These are phyloP conservation scores for Tachina fera DNA, from an alignment of 2,888 invertebrate species.

Conservation along the genomic window DNA sequence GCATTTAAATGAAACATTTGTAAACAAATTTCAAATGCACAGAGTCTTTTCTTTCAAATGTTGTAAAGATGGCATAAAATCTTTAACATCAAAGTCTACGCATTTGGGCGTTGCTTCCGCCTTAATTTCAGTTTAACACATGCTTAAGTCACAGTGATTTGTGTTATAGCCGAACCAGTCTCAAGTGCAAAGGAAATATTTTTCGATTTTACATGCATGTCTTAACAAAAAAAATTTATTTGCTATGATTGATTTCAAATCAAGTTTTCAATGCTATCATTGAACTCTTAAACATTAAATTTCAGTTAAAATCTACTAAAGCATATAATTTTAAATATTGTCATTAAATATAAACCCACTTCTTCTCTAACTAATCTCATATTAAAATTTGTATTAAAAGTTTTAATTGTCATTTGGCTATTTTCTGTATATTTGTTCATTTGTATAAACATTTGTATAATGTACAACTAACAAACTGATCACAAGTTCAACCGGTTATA, in stretches of 20 bases:
- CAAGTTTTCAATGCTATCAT: constrained; percentile 11
- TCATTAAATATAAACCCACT: constrained; percentile 26
- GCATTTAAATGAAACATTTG: not conserved
- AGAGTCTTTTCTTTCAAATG: not conserved
- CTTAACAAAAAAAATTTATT: not conserved
- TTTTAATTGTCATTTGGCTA: constrained; percentile 41
- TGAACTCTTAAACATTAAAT: not conserved
- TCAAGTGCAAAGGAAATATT: not conserved
- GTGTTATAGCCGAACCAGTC: not conserved
- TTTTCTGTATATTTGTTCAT: constrained; percentile 9
- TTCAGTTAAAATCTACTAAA: not conserved
- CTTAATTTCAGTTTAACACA: not conserved
- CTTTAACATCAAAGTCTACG: not conserved
- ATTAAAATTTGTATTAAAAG: constrained; percentile 21
- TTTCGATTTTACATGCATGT: not conserved
- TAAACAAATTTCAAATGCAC: not conserved
- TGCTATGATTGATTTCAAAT: constrained; percentile 4
- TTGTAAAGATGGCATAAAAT: not conserved
- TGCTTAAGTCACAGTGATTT: not conserved
- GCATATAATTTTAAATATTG: not conserved
- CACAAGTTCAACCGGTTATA: constrained; percentile 56
- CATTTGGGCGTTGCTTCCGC: constrained; percentile 12
- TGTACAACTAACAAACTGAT: constrained; percentile 54
- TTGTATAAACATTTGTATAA: constrained; percentile 20
- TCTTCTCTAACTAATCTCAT: constrained; percentile 10